Evolutionary conservation across 2,888 invertebrate genomes (phyloP).

Genomic region (Lepeophtheirus nordmannii): DNA sequence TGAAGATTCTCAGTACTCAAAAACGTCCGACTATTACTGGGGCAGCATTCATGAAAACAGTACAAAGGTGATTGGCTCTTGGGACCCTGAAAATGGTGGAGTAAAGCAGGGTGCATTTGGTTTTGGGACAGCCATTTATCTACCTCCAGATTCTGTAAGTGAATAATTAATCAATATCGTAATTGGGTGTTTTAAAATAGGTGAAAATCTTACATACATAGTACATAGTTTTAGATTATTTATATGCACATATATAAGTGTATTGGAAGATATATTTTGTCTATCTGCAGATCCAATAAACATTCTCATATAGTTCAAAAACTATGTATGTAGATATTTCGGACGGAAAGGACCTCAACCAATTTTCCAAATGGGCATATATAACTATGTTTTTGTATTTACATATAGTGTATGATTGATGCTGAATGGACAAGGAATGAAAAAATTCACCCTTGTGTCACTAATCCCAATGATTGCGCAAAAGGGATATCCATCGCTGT

Average conservation of each 20-base stretch:
- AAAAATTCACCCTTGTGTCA: neutral
- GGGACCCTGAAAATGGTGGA: neutral
- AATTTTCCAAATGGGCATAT: too few species aligned
- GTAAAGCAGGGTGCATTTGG: constrained; percentile 1
- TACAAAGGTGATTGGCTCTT: constrained; percentile 4
- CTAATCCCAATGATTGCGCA: constrained; percentile 13
- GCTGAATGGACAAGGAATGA: neutral
- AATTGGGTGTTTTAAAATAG: too few species aligned
- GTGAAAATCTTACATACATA: too few species aligned
- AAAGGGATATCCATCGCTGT: constrained; percentile 13
- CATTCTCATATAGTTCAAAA: too few species aligned
- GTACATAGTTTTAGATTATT: too few species aligned
- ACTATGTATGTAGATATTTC: too few species aligned
- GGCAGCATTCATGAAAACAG: constrained; percentile 4
- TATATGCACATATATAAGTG: too few species aligned
- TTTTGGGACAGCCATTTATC: constrained; percentile 1
- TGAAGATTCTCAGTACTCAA: neutral
- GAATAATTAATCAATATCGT: neutral
- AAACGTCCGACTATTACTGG: constrained; percentile 16
- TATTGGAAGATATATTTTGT: too few species aligned
- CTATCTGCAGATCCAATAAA: too few species aligned
- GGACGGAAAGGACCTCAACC: too few species aligned
- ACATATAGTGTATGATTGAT: constrained; percentile 22
- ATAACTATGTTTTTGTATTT: neutral
- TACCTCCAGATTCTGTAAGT: neutral